A percentile compares a stretch with the other conserved stretches of the same genome.
phyloP scores from a whole-genome alignment of 1,140 invertebrate genomes.

The Aphidius ervi region DNA sequence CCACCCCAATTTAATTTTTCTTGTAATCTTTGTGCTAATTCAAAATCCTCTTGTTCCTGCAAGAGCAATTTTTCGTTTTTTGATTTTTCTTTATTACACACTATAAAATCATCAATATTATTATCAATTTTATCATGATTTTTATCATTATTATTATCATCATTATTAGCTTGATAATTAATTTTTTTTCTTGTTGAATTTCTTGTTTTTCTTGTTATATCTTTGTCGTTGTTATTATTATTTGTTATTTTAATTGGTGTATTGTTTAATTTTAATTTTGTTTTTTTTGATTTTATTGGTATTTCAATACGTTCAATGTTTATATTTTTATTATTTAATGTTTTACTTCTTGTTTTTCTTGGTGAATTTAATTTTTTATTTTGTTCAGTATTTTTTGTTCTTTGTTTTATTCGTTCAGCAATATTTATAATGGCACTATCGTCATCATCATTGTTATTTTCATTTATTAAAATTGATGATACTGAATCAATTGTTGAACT shows the following conservation, averaged over 20 bases:
- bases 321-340: not conserved
- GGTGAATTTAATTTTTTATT: not conserved
- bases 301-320: constrained; percentile 1
- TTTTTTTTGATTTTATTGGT: not conserved
- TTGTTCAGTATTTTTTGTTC: constrained; percentile 22
- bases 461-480: not conserved
- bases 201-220: constrained; percentile 5
- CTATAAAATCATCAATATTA: constrained; percentile 19
- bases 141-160: constrained; percentile 1
- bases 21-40: constrained; percentile 42
- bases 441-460: constrained; percentile 12
- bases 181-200: constrained; percentile 11
- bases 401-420: constrained; percentile 47
- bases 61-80: constrained; percentile 39
- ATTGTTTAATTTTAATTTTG: constrained; percentile 4
- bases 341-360: constrained; percentile 2
- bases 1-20: constrained; percentile 45
- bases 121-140: constrained; percentile 14
- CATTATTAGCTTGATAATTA: not conserved
- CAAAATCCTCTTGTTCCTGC: constrained; percentile 47
- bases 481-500: not conserved
- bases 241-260: not conserved
- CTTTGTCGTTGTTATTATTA: constrained; percentile 9
- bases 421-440: constrained; percentile 41
- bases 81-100: constrained; percentile 39